Percentiles rank a stretch among this genome's conserved stretches.
These are phyloP conservation scores for Sprattus sprattus DNA, from an alignment of 2,113 vertebrate species.

Conservation along the genomic window DNA sequence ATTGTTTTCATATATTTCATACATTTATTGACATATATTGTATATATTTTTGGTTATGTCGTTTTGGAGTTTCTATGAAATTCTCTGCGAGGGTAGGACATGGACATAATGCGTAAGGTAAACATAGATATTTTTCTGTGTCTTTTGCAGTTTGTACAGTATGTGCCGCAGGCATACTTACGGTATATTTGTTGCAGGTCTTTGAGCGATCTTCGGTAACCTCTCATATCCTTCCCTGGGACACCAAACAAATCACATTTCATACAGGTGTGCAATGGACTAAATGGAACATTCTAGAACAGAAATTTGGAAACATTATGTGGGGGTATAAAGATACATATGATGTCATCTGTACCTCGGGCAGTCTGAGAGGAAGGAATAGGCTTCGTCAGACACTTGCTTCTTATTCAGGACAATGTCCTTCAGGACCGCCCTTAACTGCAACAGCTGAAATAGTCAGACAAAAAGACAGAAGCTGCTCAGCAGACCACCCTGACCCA, in stretches of 20 bases:
- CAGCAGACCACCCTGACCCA: background rate
- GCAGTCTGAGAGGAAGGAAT: slow-evolving; percentile 32
- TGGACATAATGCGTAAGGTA: too few species aligned
- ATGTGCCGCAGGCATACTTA: background rate
- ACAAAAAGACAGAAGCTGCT: background rate
- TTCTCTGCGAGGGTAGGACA: too few species aligned
- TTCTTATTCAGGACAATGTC: slow-evolving; percentile 50
- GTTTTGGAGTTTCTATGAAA: too few species aligned
- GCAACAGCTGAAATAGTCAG: slow-evolving; percentile 54
- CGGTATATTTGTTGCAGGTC: background rate
- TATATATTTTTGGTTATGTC: too few species aligned
- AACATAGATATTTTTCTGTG: too few species aligned
- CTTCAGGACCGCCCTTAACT: slow-evolving; percentile 60
- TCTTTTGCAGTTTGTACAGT: too few species aligned
- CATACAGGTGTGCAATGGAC: background rate
- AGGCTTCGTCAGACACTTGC: slow-evolving; percentile 40
- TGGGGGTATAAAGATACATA: too few species aligned
- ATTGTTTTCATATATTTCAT: too few species aligned
- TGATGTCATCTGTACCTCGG: slow-evolving; percentile 43
- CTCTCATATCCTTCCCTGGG: background rate
- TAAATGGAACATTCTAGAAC: background rate
- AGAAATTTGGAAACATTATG: background rate
- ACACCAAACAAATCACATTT: too few species aligned
- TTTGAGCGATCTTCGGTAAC: background rate
- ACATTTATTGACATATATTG: too few species aligned